Evolutionary conservation across 2,888 invertebrate genomes (phyloP).

Genomic region (Lasioglossum figueresi): DNA sequence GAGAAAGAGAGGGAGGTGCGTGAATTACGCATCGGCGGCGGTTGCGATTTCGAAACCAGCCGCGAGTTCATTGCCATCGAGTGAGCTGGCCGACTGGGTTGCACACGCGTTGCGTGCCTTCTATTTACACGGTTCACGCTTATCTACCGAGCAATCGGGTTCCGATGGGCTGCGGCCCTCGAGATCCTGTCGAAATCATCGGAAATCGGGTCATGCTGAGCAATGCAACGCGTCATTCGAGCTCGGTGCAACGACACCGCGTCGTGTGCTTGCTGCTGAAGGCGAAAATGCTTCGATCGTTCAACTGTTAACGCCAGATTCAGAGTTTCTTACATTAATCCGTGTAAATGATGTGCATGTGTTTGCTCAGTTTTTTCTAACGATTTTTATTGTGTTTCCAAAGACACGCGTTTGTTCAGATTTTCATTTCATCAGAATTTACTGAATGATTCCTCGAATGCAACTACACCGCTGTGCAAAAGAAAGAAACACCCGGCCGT

Average conservation of each 20-base stretch:
- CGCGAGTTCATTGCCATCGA: slow-evolving; percentile 66
- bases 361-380: too few species aligned
- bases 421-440: too few species aligned
- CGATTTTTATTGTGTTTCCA: too few species aligned
- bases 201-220: neutral
- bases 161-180: neutral
- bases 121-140: slow-evolving; percentile 33
- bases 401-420: too few species aligned
- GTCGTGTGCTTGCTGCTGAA: too few species aligned
- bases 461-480: too few species aligned
- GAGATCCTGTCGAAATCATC: slow-evolving; percentile 13
- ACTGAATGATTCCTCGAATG: too few species aligned
- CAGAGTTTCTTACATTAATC: too few species aligned
- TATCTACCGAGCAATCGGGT: neutral
- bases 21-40: slow-evolving; percentile 68
- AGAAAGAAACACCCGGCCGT: too few species aligned
- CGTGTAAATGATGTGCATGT: too few species aligned
- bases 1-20: slow-evolving; percentile 45
- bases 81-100: slow-evolving; percentile 4
- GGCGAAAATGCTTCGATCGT: too few species aligned
- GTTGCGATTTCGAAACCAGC: slow-evolving; percentile 68
- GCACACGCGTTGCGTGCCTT: slow-evolving; percentile 22
- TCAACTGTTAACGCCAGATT: too few species aligned
- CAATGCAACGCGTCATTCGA: slow-evolving; percentile 1
- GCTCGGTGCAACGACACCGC: neutral